Conservation (phyloP, 1,140 invertebrate species). For the Phthorimaea operculella region DNA sequence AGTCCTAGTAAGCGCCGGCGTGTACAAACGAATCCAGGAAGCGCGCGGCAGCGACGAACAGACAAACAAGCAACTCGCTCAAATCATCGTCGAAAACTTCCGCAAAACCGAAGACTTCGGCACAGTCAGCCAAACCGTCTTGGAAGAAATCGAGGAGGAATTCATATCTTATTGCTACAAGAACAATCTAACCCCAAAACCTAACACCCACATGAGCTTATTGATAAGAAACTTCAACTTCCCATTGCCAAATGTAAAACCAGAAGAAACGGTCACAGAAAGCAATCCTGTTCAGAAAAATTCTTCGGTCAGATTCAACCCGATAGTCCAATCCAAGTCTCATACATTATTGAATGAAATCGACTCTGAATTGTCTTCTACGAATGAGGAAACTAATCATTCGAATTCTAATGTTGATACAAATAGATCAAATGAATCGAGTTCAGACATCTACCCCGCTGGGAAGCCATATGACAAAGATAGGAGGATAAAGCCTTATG, state of each 20-base stretch:
- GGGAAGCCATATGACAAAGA: constrained; percentile 64
- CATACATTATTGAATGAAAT: constrained; percentile 51
- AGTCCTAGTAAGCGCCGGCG: constrained; percentile 85
- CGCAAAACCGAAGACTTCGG: constrained; percentile 81
- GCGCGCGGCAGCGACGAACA: constrained; percentile 78
- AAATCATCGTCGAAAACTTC: constrained; percentile 87
- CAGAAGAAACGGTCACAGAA: constrained; percentile 8
- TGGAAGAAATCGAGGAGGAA: constrained; percentile 85
- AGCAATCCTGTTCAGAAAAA: constrained; percentile 32
- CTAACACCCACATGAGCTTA: constrained; percentile 74
- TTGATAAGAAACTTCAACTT: constrained; percentile 90
- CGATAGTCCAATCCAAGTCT: constrained; percentile 68
- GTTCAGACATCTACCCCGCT: constrained; percentile 60
- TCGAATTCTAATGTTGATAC: constrained; percentile 32
- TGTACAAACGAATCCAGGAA: constrained; percentile 87
- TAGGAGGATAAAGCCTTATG: constrained; percentile 80
- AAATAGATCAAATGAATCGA: constrained; percentile 48
- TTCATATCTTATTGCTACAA: constrained; percentile 86
- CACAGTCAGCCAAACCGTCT: constrained; percentile 87
- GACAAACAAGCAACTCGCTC: constrained; percentile 83
- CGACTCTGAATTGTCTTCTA: constrained; percentile 46
- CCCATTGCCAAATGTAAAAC: constrained; percentile 71
- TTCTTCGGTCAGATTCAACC: constrained; percentile 70
- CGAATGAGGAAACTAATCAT: constrained; percentile 8
- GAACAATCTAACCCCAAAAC: constrained; percentile 64